phyloP scores from a whole-genome alignment of 2,113 vertebrate genomes.

The Urocynchramus pylzowi region DNA sequence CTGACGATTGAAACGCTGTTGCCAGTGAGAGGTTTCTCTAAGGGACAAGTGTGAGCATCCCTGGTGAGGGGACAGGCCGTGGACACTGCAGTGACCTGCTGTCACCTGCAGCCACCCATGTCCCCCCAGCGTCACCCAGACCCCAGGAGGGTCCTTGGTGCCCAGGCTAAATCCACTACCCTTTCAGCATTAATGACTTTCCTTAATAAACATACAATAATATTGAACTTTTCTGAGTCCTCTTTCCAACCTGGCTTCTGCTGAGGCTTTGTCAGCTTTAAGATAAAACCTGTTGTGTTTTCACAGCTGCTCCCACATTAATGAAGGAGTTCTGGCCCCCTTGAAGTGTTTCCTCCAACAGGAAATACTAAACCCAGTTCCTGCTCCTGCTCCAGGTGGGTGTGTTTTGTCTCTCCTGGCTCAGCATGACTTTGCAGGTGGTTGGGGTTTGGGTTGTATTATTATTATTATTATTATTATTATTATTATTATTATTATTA shows the following conservation, averaged over 20 bases:
- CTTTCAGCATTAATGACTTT: background rate
- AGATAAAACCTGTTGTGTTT: background rate
- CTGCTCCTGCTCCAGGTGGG: background rate
- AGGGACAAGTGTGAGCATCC: background rate
- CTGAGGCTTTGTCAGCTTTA: background rate
- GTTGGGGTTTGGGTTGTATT: background rate
- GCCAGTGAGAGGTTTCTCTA: background rate
- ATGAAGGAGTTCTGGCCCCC: background rate
- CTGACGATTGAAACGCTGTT: background rate
- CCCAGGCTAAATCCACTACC: background rate
- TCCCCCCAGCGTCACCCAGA: background rate
- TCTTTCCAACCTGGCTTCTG: background rate
- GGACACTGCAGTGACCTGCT: background rate
- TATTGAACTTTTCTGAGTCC: background rate
- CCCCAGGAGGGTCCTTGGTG: background rate
- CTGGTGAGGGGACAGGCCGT: fast-evolving
- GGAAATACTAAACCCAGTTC: background rate
- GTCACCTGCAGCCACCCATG: fast-evolving
- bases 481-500: too few relatives aligned
- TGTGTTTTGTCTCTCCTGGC: background rate
- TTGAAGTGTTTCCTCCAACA: fast-evolving
- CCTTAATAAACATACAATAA: background rate
- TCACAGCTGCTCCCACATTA: fast-evolving
- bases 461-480: too few relatives aligned
- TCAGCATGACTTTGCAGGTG: background rate